Evolutionary conservation across 1,140 invertebrate species (phyloP), one percentile per base, ranked within the genome.

Genomic region (Rhynchophorus ferrugineus): DNA sequence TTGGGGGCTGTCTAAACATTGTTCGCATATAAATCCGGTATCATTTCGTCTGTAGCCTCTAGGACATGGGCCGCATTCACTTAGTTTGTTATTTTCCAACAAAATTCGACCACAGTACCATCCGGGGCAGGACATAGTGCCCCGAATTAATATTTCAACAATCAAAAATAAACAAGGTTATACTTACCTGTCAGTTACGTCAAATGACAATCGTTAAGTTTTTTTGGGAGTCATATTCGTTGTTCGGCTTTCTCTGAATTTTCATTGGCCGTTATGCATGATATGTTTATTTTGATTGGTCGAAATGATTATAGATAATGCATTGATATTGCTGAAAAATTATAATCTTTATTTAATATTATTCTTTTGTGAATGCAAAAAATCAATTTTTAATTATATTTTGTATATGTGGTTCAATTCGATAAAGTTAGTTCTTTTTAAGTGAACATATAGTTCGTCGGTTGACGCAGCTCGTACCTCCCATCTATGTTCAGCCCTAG

Each of bases 31-130:
- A n/a, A 79, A 84, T 14, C 71, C 71, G 11, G 73, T 73, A 0
- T 69, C 71, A 62, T 85, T 84, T 52, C 79, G 74, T 44, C 83
- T 70, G 54, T 73, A 92, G 0, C 91, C 92, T 54, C 89, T 71
- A 0, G 89, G 87, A 70, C 93, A 96, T 0, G 90, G 84, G 8
- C 91, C 86, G 65, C 91, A 92, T 34, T 80, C 79, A 61, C 81
- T 83, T 76, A 83, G 87, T 22, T 75, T 79, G 24, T 80, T 83
- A 74, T 86, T 80, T 1, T 70, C 67, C 5, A 82, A 61, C 35
- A 77, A 62, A 24, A 77, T 76, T 22, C 86, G 75, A 9, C 91
- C 91, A 72, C 91, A 95, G 66, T 94, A 95, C 18, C 84, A 66
- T 1, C 91, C 91, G 7, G 90, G 89, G 72, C 91, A 94, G 38